Evolutionary conservation across 2,113 vertebrate species (phyloP).

Genomic region (Hypocryptadius cinnamomeus): DNA sequence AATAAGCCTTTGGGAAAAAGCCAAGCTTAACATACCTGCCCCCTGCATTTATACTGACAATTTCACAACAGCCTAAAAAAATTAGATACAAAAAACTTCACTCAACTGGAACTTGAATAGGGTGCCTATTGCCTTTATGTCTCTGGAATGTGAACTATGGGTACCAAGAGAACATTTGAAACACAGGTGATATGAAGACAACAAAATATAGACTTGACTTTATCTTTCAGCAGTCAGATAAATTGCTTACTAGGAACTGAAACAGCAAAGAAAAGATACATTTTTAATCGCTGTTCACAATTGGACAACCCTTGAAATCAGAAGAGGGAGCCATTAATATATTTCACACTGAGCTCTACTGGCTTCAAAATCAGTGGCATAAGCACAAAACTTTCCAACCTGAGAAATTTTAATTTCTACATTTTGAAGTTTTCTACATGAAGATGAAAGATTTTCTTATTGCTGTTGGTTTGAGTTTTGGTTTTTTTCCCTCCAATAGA

Average conservation of each 20-base stretch:
- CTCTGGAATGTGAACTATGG: background rate
- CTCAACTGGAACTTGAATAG: background rate
- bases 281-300: background rate
- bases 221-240: background rate
- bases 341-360: background rate
- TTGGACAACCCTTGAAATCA: background rate
- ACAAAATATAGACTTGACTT: background rate
- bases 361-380: background rate
- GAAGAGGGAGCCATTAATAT: background rate
- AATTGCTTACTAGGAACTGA: background rate
- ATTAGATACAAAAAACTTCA: background rate
- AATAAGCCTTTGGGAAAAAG: background rate
- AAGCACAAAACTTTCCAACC: background rate
- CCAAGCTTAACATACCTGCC: background rate
- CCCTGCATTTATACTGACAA: background rate
- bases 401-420: background rate
- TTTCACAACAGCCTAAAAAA: background rate
- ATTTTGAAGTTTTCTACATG: background rate
- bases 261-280: background rate
- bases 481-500: background rate
- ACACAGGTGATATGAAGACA: background rate
- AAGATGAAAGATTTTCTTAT: background rate
- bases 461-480: background rate
- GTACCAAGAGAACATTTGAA: background rate
- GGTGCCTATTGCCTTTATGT: background rate